These are phyloP conservation scores for Chlorocebus sabaeus DNA, from an alignment of 2,113 vertebrate genomes.

Conservation along the genomic window DNA sequence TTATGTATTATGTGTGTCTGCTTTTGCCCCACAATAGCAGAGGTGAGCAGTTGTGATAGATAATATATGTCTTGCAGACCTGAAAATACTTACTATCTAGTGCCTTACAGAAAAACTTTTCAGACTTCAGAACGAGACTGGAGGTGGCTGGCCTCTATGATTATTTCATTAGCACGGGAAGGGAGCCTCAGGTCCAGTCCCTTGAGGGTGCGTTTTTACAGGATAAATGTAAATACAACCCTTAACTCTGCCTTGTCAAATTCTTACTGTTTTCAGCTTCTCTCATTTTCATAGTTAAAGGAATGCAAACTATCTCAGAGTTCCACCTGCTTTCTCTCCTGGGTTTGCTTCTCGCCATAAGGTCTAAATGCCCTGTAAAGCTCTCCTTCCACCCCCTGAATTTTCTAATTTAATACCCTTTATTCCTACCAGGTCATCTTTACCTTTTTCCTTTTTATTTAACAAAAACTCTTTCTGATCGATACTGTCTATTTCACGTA, in stretches of 20 bases:
- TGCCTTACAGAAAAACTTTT: background rate
- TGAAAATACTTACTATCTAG: background rate
- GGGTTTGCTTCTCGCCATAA: background rate
- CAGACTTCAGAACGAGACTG: background rate
- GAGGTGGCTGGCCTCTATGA: background rate
- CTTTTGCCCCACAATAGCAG: background rate
- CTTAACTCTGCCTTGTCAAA: slow-evolving; percentile 4
- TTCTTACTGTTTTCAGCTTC: slow-evolving; percentile 5
- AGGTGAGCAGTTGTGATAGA: background rate
- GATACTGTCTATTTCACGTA: background rate
- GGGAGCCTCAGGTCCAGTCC: background rate
- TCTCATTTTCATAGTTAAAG: background rate
- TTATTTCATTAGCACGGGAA: slow-evolving; percentile 45
- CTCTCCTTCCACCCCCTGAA: background rate
- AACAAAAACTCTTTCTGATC: background rate
- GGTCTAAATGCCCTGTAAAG: background rate
- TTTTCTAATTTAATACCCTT: background rate
- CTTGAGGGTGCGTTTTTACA: background rate
- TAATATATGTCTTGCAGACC: background rate
- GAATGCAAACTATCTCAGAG: background rate
- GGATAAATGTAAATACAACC: background rate
- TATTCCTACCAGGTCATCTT: background rate
- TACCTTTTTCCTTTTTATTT: background rate
- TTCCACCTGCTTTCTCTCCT: background rate
- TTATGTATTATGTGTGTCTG: background rate